These are phyloP conservation scores for Corythornis madagascariensis DNA, from an alignment of 2,113 vertebrate species.

Conservation along the genomic window DNA sequence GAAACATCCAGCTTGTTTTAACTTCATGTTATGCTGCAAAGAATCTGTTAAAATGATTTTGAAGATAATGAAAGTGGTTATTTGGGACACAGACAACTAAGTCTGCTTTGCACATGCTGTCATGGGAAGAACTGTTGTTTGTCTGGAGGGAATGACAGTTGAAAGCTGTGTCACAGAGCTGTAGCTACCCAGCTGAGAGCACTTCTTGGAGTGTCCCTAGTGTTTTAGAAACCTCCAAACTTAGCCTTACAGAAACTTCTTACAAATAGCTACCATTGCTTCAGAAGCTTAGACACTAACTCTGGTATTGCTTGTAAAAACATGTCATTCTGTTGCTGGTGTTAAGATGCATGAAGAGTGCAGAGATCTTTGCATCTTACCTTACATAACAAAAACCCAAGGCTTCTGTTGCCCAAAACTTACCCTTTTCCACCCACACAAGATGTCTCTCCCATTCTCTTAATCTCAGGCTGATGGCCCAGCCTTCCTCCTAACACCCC, in stretches of 20 bases:
- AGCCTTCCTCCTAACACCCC: not conserved
- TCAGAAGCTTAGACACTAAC: not conserved
- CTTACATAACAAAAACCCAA: not conserved
- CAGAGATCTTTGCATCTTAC: not conserved
- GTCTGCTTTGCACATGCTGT: not conserved
- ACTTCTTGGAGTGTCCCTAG: not conserved
- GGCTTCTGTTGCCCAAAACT: not conserved
- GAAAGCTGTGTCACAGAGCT: not conserved
- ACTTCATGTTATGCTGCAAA: not conserved
- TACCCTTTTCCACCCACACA: not conserved
- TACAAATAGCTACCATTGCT: not conserved
- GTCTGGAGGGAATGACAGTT: not conserved
- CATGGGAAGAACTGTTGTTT: not conserved
- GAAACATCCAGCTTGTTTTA: conserved; percentile 5
- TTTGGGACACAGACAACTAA: not conserved
- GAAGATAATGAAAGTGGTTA: not conserved
- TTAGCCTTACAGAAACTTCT: not conserved
- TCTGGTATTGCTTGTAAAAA: not conserved
- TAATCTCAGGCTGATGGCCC: not conserved
- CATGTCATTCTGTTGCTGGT: not conserved
- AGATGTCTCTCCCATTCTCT: not conserved
- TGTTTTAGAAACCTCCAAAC: not conserved
- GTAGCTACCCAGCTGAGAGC: not conserved
- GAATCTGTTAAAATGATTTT: not conserved
- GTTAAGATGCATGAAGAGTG: not conserved